Evolutionary conservation across 2,888 invertebrate species (phyloP).

Genomic region (Muschampia plurimacula): DNA sequence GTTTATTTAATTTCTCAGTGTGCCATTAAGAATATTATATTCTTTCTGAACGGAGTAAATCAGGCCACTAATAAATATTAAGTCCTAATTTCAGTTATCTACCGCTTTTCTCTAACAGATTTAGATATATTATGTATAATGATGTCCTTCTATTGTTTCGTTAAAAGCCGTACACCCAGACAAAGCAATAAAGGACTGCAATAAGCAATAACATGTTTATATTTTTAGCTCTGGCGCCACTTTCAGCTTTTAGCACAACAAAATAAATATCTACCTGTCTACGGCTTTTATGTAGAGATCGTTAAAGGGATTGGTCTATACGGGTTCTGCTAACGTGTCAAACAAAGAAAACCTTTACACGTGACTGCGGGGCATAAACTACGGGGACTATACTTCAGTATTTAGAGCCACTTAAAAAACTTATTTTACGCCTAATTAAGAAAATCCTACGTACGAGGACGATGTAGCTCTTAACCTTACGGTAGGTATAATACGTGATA

Average conservation of each 20-base stretch:
- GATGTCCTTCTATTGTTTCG: background rate
- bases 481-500: no score
- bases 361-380: conserved; percentile 22
- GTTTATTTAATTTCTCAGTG: no score
- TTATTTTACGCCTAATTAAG: background rate
- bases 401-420: background rate
- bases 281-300: conserved; percentile 56
- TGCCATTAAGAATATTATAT: no score
- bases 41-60: no score
- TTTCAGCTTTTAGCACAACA: conserved; percentile 43
- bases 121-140: background rate
- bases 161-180: no score
- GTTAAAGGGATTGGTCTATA: conserved; percentile 58
- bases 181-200: conserved; percentile 10
- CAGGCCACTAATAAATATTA: background rate
- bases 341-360: conserved; percentile 45
- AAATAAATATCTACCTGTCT: conserved; percentile 53
- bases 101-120: background rate
- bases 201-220: conserved; percentile 25
- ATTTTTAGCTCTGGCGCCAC: conserved; percentile 43
- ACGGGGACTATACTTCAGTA: background rate
- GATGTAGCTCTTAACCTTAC: background rate
- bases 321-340: conserved; percentile 48
- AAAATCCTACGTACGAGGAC: background rate
- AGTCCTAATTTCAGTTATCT: background rate